Base-by-base conservation (phyloP, 2,113 vertebrate species). In the Sinocyclocheilus grahami region DNA sequence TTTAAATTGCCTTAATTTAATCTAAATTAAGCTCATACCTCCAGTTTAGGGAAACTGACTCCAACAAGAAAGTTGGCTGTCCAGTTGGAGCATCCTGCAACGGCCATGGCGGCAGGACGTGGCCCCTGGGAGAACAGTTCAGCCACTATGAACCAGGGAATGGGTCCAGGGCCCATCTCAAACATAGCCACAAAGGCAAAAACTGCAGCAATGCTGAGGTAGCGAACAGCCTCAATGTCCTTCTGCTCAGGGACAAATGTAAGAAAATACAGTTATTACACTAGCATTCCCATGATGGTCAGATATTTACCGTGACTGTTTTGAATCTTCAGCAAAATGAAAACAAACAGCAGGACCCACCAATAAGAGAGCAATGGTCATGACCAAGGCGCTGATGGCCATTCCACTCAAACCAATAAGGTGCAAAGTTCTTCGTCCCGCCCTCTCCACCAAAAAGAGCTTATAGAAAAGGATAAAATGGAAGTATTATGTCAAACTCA, bases 61-160 rank as follows among this genome's bases (percentile, higher is more conserved):
- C 96, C 98, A 48, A 99, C 97, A 72, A 99, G 81, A 87, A 99
- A 99, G 92, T 99, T 99, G 46, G 98, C 96, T 0, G 98, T 97
- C 98, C 98, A 99, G 85, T 99, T 99, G 83, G 95, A 98, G 90
- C 96, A 98, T 33, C 97, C 97, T 10, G 98, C 97, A 58, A 99
- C 95, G 0, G 97, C 98, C 96, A 99, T 94, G 18, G 98, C 98
- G 1, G 97, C 96, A 1, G 98, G 97, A 1, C 98, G 95, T 1
- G 97, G 97, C 9, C 98, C 98, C 92, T 99, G 98, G 79, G 97
- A 97, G 91, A 99, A 99, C 16, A 99, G 96, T 84, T 99, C 97
- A 0, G 98, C 97, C 91, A 99, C 97, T 0, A 99, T 99, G 92
- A 99, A 99, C 98, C 98, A 99, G 0, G 98, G 98, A 84, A 99